phyloP scores from a whole-genome alignment of 1,140 invertebrate species.

The Dryas iulia region DNA sequence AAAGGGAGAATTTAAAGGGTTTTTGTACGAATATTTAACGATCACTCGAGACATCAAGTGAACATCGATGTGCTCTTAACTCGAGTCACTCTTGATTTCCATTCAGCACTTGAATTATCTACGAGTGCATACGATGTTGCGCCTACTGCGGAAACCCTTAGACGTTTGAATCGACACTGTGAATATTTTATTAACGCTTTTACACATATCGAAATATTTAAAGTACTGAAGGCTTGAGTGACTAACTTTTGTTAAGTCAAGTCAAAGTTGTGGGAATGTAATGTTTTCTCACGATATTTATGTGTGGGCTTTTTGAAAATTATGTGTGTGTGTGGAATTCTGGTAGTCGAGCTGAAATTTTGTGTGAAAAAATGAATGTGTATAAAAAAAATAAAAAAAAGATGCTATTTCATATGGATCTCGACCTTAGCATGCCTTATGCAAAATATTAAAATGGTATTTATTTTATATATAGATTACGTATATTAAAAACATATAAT shows the following conservation, averaged over 20 bases:
- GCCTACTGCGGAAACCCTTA: conserved; percentile 3
- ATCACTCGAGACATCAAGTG: conserved; percentile 3
- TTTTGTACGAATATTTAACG: conserved; percentile 1
- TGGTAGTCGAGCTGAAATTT: too few relatives aligned
- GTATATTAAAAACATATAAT: too few relatives aligned
- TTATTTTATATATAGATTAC: too few relatives aligned
- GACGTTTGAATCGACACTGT: conserved; percentile 1
- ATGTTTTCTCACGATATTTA: neutral
- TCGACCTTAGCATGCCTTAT: too few relatives aligned
- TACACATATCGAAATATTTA: conserved; percentile 1
- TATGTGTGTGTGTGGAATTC: neutral
- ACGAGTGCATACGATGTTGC: neutral
- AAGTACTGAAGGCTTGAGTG: neutral
- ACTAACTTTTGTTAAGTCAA: neutral
- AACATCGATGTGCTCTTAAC: conserved; percentile 3
- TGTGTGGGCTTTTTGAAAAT: neutral
- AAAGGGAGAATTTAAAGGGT: neutral
- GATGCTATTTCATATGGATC: too few relatives aligned
- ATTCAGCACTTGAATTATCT: conserved; percentile 1
- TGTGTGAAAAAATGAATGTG: too few relatives aligned
- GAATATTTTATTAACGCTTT: neutral
- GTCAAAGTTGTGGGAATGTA: neutral
- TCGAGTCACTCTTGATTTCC: conserved; percentile 4
- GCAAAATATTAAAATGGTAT: too few relatives aligned
- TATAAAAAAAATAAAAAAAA: too few relatives aligned